Evolutionary conservation across 2,113 vertebrate species (phyloP), one percentile per base, ranked within the genome.

Genomic region (Cyprinodon tularosa): DNA sequence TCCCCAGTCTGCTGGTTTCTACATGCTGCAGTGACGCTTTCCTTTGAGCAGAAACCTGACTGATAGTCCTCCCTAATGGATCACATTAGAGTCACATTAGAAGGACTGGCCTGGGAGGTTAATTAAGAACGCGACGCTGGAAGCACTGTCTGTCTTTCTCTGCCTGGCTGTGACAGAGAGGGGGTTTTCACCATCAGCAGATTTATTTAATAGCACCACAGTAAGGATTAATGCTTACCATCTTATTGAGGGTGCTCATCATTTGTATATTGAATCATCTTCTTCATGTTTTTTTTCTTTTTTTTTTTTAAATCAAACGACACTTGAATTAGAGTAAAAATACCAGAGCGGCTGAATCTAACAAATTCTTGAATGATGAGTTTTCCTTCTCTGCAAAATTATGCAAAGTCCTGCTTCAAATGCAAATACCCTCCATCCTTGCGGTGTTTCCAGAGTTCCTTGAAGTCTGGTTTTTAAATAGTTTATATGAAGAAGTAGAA

Each of bases 41-140:
- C 76, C 68, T 83, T 88, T 82, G 68, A 36, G 83, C 70, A 57
- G 73, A 66, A 63, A 44, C 57, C 88, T 92, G 91, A 93, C 66
- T 83, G 90, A 93, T 91, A 53, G 82, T 62, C 82, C 86, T 90
- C 76, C 84, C 82, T 29, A 72, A 90, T 72, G 88, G 89, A 88
- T 91, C 90, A 90, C 86, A 82, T 88, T 82, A 87, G 72, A 83
- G 40, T 78, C 81, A 70, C 72, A 86, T 86, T 86, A 89, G 78
- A 72, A 66, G 77, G 53, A 83, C 74, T 50, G 83, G 83, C 76
- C 88, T 73, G 71, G 68, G 77, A 88, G 87, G 86, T 89, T 94
- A 89, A 93, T 92, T 90, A 91, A 85, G 78, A 74, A 71, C 66
- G 79, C 66, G 66, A 70, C 9, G 82, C 83, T 57, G 5, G 12